Conservation (phyloP, 2,888 invertebrate genomes). For the Lasioglossum figueresi region DNA sequence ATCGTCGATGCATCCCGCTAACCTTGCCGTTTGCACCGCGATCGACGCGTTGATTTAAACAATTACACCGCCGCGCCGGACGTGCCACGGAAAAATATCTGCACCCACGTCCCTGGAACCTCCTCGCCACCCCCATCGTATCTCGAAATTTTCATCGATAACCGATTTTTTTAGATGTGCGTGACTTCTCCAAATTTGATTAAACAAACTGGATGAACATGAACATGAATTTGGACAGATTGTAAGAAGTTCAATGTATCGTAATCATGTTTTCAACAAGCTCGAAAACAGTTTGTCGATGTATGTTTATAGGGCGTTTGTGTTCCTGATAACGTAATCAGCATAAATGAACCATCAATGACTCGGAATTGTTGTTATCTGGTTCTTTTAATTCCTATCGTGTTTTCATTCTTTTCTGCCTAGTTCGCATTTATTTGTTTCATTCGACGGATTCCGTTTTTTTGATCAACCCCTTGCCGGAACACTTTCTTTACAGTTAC, state of each 20-base stretch:
- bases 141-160: neutral
- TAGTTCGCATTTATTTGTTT: neutral
- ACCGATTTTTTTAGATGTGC: neutral
- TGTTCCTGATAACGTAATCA: neutral
- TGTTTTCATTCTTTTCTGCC: neutral
- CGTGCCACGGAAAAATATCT: neutral
- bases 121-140: neutral
- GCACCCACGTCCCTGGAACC: neutral
- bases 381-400: neutral
- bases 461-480: neutral
- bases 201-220: neutral
- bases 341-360: neutral
- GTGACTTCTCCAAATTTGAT: neutral
- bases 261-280: neutral
- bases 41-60: slow-evolving; percentile 46
- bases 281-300: neutral
- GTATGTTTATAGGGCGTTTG: slow-evolving; percentile 2
- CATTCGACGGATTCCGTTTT: neutral
- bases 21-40: slow-evolving; percentile 44
- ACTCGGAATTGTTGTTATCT: neutral
- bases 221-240: neutral
- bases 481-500: too few relatives aligned
- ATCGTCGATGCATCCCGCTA: slow-evolving; percentile 57
- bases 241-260: neutral
- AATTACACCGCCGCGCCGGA: slow-evolving; percentile 18